Percentiles rank a stretch among this genome's conserved stretches.
Conservation (phyloP, 2,888 invertebrate genomes). For the Ophion ellenae region DNA sequence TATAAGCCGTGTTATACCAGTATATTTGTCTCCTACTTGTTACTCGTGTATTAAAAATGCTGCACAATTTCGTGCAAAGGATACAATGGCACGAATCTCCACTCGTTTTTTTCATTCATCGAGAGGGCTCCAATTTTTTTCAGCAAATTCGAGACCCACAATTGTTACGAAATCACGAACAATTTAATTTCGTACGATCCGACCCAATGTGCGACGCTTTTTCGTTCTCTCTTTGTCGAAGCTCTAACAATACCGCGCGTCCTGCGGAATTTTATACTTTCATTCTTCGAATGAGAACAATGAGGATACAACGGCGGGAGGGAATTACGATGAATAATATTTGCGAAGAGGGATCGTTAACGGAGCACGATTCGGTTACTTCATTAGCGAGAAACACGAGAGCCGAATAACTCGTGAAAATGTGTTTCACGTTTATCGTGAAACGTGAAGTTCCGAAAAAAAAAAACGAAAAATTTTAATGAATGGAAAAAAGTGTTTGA, state of each 20-base stretch:
- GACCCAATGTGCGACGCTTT: background rate
- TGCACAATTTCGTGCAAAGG: background rate
- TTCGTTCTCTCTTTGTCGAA: background rate
- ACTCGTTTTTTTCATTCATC: too few relatives aligned
- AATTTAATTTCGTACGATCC: background rate
- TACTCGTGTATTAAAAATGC: background rate
- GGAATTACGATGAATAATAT: constrained; percentile 45
- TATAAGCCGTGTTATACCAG: background rate
- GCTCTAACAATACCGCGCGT: constrained; percentile 11
- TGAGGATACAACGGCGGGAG: constrained; percentile 12
- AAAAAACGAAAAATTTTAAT: background rate
- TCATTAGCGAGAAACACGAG: constrained; percentile 33
- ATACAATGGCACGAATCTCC: too few relatives aligned
- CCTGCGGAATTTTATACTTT: background rate
- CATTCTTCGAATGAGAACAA: constrained; percentile 19
- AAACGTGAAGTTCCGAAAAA: background rate
- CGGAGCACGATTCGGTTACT: constrained; percentile 42
- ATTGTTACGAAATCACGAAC: background rate
- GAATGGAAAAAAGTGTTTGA: background rate
- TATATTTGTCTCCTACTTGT: background rate
- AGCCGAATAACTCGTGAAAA: background rate
- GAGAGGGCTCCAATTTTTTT: background rate
- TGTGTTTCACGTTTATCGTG: background rate
- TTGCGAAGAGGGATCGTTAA: constrained; percentile 32
- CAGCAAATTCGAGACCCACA: background rate